Evolutionary conservation across 2,113 vertebrate genomes (phyloP), one percentile per base, ranked within the genome.

Genomic region (Sturnira hondurensis): DNA sequence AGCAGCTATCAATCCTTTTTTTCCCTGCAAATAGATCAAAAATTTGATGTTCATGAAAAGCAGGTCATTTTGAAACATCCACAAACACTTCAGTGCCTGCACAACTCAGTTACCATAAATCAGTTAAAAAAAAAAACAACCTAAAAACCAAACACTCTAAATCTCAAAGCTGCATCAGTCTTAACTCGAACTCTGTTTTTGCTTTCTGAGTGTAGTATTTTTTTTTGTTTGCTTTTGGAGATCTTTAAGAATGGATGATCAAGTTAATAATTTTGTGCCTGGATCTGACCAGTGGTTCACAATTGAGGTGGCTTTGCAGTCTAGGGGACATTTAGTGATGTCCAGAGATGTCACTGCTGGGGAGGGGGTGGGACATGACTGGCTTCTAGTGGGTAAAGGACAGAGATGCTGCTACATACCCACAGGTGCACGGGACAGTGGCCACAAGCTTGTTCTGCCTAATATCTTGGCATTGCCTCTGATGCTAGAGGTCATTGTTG

Each of bases 1-100:
- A 97, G 96, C 94, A 94, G 67, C 93, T 96, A 98, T 98, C 97
- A 96, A 97, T 98, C 96, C 96, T 33, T 97, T 98, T 97, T 97
- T 73, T 89, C 86, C 17, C 94, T 94, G 67, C 92, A 98, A 81
- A 86, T 95, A 93, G 71, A 95, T 97, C 89, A 97, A 92, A 95
- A 89, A 80, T 96, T 97, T 98, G 93, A 97, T 95, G 96, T 95
- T 97, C 95, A 96, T 92, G 90, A 97, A 98, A 98, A 98, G 90
- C 85, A 88, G 95, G 94, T 96, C 96, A 96, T 95, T 98, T 97
- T 95, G 88, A 97, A 97, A 97, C 96, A 97, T 93, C 89, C 94
- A 81, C 94, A 95, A 93, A 97, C 89, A 95, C 84, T 96, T 97
- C 96, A 96, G 65, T 92, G 80, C 63, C 96, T 70, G 14, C 86